Conservation (phyloP, 2,113 vertebrate species). For the Solenodon paradoxus region DNA sequence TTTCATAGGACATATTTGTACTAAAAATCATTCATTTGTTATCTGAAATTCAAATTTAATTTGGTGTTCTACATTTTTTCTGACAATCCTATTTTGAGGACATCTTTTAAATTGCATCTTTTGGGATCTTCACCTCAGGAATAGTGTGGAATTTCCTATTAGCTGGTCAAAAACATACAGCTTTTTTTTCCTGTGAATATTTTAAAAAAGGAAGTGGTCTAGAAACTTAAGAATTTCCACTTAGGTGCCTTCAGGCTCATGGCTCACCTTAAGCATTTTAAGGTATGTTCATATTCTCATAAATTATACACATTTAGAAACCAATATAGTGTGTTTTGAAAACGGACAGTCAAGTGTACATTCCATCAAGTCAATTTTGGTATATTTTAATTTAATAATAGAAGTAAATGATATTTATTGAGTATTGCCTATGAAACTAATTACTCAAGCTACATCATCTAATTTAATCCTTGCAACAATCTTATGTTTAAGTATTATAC, state of each 20-base stretch:
- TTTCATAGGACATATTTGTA: not conserved
- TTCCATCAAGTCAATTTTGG: not conserved
- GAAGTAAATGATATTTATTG: not conserved
- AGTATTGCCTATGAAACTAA: not conserved
- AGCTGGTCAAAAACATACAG: not conserved
- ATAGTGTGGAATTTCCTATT: not conserved
- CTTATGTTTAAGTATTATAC: not conserved
- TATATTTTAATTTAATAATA: constrained; percentile 5
- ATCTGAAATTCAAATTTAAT: not conserved
- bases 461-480: not conserved
- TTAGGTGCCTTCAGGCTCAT: not conserved
- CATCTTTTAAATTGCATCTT: not conserved
- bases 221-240: not conserved
- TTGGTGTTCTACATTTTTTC: not conserved
- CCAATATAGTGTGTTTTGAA: not conserved
- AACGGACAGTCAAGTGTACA: not conserved
- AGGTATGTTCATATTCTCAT: not conserved
- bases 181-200: not conserved
- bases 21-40: not conserved
- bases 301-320: not conserved
- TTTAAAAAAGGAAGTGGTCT: not conserved
- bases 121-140: not conserved
- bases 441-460: not conserved
- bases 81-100: not conserved
- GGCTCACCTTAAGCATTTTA: not conserved